A percentile compares a stretch with the other conserved stretches of the same genome.
phyloP scores from a whole-genome alignment of 2,113 vertebrate species.

The Vireo altiloquus region DNA sequence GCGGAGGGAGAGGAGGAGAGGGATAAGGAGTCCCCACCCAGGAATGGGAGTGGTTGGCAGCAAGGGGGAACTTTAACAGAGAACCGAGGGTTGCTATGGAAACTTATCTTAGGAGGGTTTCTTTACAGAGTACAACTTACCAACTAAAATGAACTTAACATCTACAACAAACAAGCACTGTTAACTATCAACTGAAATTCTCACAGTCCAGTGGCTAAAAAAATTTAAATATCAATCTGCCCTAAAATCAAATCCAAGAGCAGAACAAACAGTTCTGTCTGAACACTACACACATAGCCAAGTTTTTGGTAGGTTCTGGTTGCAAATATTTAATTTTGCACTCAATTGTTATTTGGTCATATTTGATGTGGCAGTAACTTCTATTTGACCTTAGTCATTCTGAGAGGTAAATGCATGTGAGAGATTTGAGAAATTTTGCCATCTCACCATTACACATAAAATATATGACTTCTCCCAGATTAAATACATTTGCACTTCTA shows the following conservation, averaged over 20 bases:
- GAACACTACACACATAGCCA: background rate
- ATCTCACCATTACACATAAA: conserved; percentile 26
- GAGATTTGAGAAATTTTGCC: conserved; percentile 40
- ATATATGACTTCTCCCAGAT: conserved; percentile 31
- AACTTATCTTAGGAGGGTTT: too few relatives aligned
- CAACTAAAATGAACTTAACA: too few relatives aligned
- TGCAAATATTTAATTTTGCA: conserved; percentile 35
- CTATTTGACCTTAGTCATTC: conserved; percentile 43
- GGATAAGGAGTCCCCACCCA: too few relatives aligned
- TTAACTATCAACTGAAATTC: background rate
- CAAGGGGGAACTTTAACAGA: too few relatives aligned
- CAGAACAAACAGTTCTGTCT: background rate
- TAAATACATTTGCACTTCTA: conserved; percentile 39
- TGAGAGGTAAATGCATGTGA: conserved; percentile 22
- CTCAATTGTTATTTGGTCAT: conserved; percentile 17
- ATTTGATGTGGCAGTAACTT: background rate
- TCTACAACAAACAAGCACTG: too few relatives aligned
- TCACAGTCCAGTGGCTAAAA: background rate
- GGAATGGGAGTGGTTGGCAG: too few relatives aligned
- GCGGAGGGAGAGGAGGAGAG: too few relatives aligned
- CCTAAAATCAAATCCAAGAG: background rate
- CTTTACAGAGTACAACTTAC: too few relatives aligned
- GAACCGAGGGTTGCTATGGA: too few relatives aligned
- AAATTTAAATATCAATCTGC: background rate
- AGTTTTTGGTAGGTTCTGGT: background rate